Evolutionary conservation across 2,113 vertebrate genomes (phyloP), one percentile per base, ranked within the genome.

Genomic region (Melospiza georgiana): DNA sequence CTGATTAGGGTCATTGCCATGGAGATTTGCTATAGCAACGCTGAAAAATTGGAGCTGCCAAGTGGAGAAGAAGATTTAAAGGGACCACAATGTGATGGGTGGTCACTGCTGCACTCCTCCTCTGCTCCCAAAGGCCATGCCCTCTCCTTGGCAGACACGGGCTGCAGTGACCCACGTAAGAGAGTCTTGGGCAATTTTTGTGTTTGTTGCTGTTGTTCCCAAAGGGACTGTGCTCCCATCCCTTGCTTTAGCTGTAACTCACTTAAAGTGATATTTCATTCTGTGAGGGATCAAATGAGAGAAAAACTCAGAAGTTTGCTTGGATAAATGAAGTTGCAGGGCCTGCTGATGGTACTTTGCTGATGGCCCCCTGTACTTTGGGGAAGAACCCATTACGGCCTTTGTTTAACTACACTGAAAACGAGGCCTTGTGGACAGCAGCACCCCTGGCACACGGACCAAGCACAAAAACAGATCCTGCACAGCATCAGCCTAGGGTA

Each of bases 1-100:
- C 86, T 63, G 86, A 94, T 90, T 31, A n/a, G 96, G 94, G 96
- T 87, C 96, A 94, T 97, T 93, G 95, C 96, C 95, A 96, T 95
- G 95, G 96, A 95, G 96, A 97, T 78, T 92, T 61, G 91, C 96
- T 93, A 97, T 96, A 65, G 96, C 95, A 96, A 97, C 95, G 49
- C 84, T 15, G 92, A 92, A 94, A 97, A 95, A 91, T 44, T 72
- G 80, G 90, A 90, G 90, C 84, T 89, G 97, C 96, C 97, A 97
- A 98, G 97, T 31, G 79, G 71, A 74, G 84, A 83, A 44, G 74
- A 78, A 95, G 91, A 96, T 93, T 94, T 95, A 95, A 94, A 95
- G 91, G 89, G 88, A 91, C 95, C 94, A 93, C 89, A 63, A 5
- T 87, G 94, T 22, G 28, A 72, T 33, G 35, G 55, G 43, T 35